Evolutionary conservation across 2,888 invertebrate species (phyloP).

Genomic region (Shargacucullia verbasci): DNA sequence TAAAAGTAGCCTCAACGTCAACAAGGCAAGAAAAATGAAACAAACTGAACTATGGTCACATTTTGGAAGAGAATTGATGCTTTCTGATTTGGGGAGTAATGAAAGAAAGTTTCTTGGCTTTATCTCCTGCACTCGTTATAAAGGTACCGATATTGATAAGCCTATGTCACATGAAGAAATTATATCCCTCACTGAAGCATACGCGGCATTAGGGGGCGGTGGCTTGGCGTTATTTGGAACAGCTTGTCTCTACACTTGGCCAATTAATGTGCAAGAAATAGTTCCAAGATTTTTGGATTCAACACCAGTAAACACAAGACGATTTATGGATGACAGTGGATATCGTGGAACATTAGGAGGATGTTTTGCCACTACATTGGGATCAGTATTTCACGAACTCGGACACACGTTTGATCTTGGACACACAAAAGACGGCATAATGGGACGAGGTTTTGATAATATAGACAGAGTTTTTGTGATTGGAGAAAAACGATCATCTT

Average conservation of each 20-base stretch:
- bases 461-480: constrained; percentile 93
- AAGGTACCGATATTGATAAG: constrained; percentile 90
- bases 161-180: constrained; percentile 92
- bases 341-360: constrained; percentile 96
- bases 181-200: constrained; percentile 92
- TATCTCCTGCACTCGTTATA: constrained; percentile 95
- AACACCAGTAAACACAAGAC: constrained; percentile 91
- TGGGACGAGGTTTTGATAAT: constrained; percentile 97
- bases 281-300: constrained; percentile 84
- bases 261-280: constrained; percentile 91
- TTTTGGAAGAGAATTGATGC: constrained; percentile 95
- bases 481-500: constrained; percentile 83
- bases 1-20: constrained; percentile 91
- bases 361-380: constrained; percentile 96
- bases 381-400: constrained; percentile 97
- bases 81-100: constrained; percentile 90
- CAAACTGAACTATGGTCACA: constrained; percentile 95
- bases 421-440: constrained; percentile 96
- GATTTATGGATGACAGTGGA: constrained; percentile 97
- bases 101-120: constrained; percentile 96
- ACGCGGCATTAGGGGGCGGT: constrained; percentile 97
- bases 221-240: constrained; percentile 97
- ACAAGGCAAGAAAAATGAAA: constrained; percentile 92
- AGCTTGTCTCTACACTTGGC: constrained; percentile 97
- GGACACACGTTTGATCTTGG: constrained; percentile 98